phyloP scores from a whole-genome alignment of 2,797 vertebrate species.

The Buphagus erythrorhynchus region DNA sequence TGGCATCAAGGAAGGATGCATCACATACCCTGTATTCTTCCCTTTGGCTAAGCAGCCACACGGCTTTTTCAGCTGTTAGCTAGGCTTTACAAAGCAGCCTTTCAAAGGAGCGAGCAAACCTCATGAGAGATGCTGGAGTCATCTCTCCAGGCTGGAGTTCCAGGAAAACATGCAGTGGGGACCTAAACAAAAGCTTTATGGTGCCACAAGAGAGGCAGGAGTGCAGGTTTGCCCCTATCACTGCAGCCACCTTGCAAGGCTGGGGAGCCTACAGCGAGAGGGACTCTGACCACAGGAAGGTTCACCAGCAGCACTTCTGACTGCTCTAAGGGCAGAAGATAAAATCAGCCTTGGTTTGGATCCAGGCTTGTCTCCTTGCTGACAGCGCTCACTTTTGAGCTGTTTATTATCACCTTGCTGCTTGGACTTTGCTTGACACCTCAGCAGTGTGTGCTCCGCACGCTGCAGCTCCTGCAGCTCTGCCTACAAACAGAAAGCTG shows the following conservation, averaged over 20 bases:
- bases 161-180: neutral
- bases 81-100: neutral
- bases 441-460: neutral
- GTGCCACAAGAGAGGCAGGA: neutral
- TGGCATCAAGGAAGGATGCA: neutral
- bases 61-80: neutral
- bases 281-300: neutral
- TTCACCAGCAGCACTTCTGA: neutral
- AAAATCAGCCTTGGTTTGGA: neutral
- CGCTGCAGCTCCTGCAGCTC: neutral
- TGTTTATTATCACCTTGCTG: neutral
- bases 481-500: neutral
- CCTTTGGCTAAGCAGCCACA: neutral
- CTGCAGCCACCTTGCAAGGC: neutral
- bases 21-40: neutral
- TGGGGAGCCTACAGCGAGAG: rapidly evolving
- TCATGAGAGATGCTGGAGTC: neutral
- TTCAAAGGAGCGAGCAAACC: neutral
- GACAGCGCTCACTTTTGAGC: neutral
- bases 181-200: neutral
- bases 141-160: neutral
- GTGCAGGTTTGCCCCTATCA: rapidly evolving
- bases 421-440: neutral
- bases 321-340: neutral
- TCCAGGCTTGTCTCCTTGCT: neutral